A percentile compares a stretch with the other conserved stretches of the same genome.
phyloP scores from a whole-genome alignment of 2,797 vertebrate species.

The Pelochelys cantorii region DNA sequence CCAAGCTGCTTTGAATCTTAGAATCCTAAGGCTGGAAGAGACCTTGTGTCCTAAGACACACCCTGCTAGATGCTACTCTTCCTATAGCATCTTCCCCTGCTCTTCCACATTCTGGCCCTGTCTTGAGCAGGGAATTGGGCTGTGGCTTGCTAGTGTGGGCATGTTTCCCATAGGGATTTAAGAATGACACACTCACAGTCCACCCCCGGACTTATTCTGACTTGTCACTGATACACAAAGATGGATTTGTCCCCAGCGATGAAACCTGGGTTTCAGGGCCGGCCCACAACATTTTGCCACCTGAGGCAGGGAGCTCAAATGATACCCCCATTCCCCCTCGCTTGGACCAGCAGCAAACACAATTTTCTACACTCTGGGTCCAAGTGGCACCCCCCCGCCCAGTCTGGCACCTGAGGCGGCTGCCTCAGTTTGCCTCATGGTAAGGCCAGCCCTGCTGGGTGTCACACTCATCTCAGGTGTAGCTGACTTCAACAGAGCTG shows the following conservation, averaged over 20 bases:
- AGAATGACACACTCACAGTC: not conserved
- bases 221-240: not conserved
- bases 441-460: too few species aligned
- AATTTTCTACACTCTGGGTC: too few species aligned
- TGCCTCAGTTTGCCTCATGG: too few species aligned
- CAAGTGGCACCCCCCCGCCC: too few species aligned
- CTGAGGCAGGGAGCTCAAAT: too few species aligned
- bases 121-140: not conserved
- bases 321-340: too few species aligned
- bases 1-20: not conserved
- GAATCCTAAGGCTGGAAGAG: too few species aligned
- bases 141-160: rapidly evolving
- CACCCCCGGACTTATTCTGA: not conserved
- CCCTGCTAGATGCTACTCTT: not conserved
- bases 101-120: rapidly evolving
- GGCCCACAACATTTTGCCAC: too few species aligned
- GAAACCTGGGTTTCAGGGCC: not conserved
- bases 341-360: too few species aligned
- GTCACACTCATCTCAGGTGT: not conserved
- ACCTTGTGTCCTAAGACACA: not conserved
- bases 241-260: not conserved
- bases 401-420: too few species aligned
- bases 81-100: not conserved
- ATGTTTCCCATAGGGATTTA: not conserved
- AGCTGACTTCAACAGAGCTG: not conserved